These are phyloP conservation scores for Drosophila neonasuta DNA, from an alignment of 2,888 invertebrate species.

Conservation along the genomic window DNA sequence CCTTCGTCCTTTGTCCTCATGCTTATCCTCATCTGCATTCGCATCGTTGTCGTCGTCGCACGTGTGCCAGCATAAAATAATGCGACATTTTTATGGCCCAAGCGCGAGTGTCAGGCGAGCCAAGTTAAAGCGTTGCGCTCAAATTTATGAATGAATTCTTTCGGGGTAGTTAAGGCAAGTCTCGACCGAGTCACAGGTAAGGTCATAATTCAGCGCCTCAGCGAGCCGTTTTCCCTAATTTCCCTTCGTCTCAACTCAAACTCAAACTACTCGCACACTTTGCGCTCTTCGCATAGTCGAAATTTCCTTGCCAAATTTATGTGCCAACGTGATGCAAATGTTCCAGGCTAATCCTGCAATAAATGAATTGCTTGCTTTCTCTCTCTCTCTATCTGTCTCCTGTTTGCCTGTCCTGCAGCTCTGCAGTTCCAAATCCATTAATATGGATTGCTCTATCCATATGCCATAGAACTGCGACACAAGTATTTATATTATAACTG, in stretches of 20 bases:
- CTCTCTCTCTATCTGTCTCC: not conserved
- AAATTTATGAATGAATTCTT: conserved; percentile 72
- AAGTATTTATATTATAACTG: not conserved
- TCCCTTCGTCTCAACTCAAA: conserved; percentile 6
- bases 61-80: conserved; percentile 71
- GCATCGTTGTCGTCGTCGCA: conserved; percentile 28
- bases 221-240: conserved; percentile 41
- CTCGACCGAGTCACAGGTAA: conserved; percentile 53
- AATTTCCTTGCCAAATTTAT: conserved; percentile 62
- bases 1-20: conserved; percentile 27
- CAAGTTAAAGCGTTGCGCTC: conserved; percentile 65
- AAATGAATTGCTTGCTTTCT: conserved; percentile 65
- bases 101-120: conserved; percentile 59
- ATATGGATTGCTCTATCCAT: conserved; percentile 65
- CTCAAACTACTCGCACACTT: conserved; percentile 41
- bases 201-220: conserved; percentile 63
- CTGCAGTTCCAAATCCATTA: conserved; percentile 52
- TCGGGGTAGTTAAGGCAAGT: conserved; percentile 21
- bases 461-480: conserved; percentile 26
- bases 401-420: not conserved
- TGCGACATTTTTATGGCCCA: conserved; percentile 75
- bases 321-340: conserved; percentile 53
- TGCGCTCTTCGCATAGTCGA: conserved; percentile 59
- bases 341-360: conserved; percentile 63
- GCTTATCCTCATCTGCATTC: not conserved